These are phyloP conservation scores for Sclerurus mexicanus DNA, from an alignment of 2,113 vertebrate genomes.

Conservation along the genomic window DNA sequence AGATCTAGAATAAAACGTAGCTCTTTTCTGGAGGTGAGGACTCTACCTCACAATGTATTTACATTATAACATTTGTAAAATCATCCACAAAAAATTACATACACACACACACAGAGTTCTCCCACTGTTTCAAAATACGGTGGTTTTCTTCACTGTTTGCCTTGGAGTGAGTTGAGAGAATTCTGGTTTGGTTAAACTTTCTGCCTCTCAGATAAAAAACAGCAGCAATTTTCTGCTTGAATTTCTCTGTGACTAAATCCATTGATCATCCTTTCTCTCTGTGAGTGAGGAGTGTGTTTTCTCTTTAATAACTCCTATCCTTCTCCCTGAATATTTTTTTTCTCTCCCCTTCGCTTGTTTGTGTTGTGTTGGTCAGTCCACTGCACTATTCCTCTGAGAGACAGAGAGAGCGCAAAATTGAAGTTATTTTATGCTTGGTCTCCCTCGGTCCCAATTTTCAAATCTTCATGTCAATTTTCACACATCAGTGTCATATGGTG, in stretches of 20 bases:
- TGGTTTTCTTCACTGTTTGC: constrained; percentile 13
- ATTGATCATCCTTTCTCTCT: constrained; percentile 98
- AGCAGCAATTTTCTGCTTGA: constrained; percentile 99
- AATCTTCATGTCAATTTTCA: constrained; percentile 98
- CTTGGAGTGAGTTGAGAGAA: constrained; percentile 59
- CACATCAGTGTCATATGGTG: constrained; percentile 93
- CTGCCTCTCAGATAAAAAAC: constrained; percentile 92
- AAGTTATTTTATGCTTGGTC: constrained; percentile 99
- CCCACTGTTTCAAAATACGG: neutral
- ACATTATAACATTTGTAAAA: neutral
- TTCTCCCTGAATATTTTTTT: constrained; percentile 85
- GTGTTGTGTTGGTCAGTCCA: constrained; percentile 95
- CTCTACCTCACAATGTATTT: neutral
- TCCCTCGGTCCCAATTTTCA: constrained; percentile 98
- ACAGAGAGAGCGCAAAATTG: constrained; percentile 86
- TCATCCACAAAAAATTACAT: neutral
- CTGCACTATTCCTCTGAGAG: constrained; percentile 91
- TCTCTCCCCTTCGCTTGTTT: constrained; percentile 84
- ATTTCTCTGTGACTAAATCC: constrained; percentile 99
- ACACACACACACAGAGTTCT: neutral
- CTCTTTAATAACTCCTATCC: constrained; percentile 99
- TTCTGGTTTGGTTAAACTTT: constrained; percentile 79
- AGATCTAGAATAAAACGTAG: neutral
- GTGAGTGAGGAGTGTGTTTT: constrained; percentile 97
- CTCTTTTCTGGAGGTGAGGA: neutral